Conservation (phyloP, 2,113 vertebrate genomes). For the Hypocryptadius cinnamomeus region DNA sequence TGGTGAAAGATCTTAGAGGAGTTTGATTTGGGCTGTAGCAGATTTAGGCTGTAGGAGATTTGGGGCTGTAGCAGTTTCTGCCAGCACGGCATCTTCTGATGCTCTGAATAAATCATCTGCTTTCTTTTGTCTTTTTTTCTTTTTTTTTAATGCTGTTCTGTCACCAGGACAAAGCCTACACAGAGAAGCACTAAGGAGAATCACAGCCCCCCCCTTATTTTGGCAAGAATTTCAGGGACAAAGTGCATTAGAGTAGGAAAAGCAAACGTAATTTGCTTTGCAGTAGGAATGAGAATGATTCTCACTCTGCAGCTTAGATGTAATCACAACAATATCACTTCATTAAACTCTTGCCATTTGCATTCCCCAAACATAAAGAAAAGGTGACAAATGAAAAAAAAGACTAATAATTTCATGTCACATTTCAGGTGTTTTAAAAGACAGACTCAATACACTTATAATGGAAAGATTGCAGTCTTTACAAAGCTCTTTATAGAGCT, state of each 20-base stretch:
- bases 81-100: background rate
- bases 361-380: background rate
- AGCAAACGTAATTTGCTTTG: conserved; percentile 2
- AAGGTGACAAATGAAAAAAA: background rate
- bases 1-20: background rate
- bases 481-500: background rate
- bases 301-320: background rate
- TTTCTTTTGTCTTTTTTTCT: background rate
- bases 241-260: background rate
- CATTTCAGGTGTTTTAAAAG: background rate
- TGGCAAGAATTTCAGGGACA: background rate
- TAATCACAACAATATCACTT: background rate
- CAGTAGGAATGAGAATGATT: background rate
- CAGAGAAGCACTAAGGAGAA: background rate
- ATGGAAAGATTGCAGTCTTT: background rate
- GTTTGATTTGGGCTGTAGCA: background rate
- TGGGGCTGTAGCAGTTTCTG: background rate
- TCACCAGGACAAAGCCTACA: background rate
- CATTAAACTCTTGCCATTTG: conserved; percentile 3
- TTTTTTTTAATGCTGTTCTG: background rate
- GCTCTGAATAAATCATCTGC: background rate
- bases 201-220: background rate
- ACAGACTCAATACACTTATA: background rate
- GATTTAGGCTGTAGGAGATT: background rate
- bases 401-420: background rate